Evolutionary conservation across 2,797 vertebrate species (phyloP), one percentile per base, ranked within the genome.

Genomic region (Molossus alvarezi): DNA sequence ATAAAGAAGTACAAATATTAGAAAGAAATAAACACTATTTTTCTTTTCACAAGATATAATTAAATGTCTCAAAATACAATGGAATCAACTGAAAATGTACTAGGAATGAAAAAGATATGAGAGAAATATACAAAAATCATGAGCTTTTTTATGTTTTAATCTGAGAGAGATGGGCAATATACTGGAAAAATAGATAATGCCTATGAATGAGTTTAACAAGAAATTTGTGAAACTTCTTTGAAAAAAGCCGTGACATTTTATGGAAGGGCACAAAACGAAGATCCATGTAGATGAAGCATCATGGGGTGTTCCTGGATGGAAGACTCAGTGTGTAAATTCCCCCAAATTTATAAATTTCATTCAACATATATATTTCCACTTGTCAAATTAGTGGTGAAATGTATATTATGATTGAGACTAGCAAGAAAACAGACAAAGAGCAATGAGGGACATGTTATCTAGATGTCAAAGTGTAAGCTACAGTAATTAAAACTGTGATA

Each of bases 241-340:
- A 87, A 67, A 37, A 95, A 95, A 95, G 73, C 11, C 0, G 27
- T 48, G 67, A 45, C 13, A 89, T 91, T 91, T 89, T 93, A 77
- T 51, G 71, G 8, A 81, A 86, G n/a, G 27, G 9, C 23, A 20
- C 27, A 21, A 77, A 71, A 82, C 77, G 51, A 51, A 75, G 55
- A 90, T 76, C 15, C 11, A 87, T 25, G 48, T 75, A 91, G 79
- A 75, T 51, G 62, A 72, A 87, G 27, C 73, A 37, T 67, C 21
- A 51, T 13, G 29, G 57, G 33, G 53, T 69, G 15, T 57, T 73
- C 12, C 57, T 75, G 8, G 27, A 29, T 72, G 23, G 17, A 75
- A 94, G n/a, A 65, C 58, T 71, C 60, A 79, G 17, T 90, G 57
- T 93, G 45, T 76, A 81, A 89, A 92, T 33, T 83, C 15, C 48